These are phyloP conservation scores for Takifugu flavidus DNA, from an alignment of 2,113 vertebrate species.

Conservation along the genomic window DNA sequence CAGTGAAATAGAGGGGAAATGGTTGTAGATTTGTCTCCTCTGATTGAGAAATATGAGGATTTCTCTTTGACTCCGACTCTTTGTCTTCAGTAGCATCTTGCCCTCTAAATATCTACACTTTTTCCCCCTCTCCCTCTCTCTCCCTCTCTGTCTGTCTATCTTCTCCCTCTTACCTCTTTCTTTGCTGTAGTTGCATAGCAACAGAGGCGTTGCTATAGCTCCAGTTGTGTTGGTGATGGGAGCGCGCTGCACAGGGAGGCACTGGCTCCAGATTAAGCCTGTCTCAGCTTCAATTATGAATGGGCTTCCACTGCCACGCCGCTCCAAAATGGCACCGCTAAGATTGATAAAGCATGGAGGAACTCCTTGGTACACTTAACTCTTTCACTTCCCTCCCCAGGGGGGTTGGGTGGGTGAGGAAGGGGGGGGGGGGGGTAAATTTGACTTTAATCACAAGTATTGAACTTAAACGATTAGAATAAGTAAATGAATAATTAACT, in stretches of 20 bases:
- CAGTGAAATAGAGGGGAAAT: slow-evolving; percentile 1
- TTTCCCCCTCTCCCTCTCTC: slow-evolving; percentile 42
- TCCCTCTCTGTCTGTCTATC: not conserved
- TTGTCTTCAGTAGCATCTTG: slow-evolving; percentile 52
- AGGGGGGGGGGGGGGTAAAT: slow-evolving; percentile 14
- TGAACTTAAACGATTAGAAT: slow-evolving; percentile 67
- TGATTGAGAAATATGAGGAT: slow-evolving; percentile 4
- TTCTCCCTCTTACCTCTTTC: slow-evolving; percentile 25
- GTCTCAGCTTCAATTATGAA: slow-evolving; percentile 76
- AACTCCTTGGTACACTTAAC: slow-evolving; percentile 52
- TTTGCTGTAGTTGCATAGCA: slow-evolving; percentile 78
- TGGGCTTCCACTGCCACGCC: slow-evolving; percentile 66
- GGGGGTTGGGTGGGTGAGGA: slow-evolving; percentile 16
- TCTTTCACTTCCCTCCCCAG: slow-evolving; percentile 34
- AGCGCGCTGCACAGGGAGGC: slow-evolving; percentile 56
- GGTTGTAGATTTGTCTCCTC: not conserved
- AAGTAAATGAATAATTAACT: slow-evolving; percentile 70
- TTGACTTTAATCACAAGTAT: slow-evolving; percentile 63
- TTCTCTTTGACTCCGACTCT: slow-evolving; percentile 43
- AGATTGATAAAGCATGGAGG: slow-evolving; percentile 53
- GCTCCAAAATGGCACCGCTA: slow-evolving; percentile 65
- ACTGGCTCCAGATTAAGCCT: slow-evolving; percentile 68
- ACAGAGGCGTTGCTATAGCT: slow-evolving; percentile 70
- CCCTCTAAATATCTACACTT: slow-evolving; percentile 68
- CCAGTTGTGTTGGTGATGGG: slow-evolving; percentile 69